Evolutionary conservation across 2,113 vertebrate species (phyloP).

Genomic region (Donacobius atricapilla): DNA sequence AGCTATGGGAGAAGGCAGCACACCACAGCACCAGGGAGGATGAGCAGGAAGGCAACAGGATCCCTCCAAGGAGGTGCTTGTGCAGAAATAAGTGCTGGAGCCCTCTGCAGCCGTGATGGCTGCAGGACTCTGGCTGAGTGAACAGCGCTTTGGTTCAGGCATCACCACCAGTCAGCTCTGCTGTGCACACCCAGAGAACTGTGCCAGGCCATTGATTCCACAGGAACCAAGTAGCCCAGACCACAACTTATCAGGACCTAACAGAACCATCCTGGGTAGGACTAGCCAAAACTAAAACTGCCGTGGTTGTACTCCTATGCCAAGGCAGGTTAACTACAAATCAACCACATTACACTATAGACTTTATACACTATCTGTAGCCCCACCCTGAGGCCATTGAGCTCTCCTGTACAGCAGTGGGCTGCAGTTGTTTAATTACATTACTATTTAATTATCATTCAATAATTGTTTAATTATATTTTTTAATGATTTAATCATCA

Average conservation of each 20-base stretch:
- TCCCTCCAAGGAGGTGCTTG: not conserved
- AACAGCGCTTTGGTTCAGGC: not conserved
- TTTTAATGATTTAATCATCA: not conserved
- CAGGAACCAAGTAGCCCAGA: not conserved
- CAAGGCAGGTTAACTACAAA: not conserved
- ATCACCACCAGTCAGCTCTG: not conserved
- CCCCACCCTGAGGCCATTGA: not conserved
- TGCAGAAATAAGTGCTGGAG: not conserved
- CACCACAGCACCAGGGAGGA: not conserved
- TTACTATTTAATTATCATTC: not conserved
- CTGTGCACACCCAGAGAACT: not conserved
- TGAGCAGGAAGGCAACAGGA: not conserved
- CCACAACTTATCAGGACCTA: not conserved
- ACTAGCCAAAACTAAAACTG: not conserved
- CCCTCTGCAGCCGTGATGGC: accelerated
- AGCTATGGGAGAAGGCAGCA: not conserved
- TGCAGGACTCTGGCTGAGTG: not conserved
- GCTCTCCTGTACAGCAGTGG: not conserved
- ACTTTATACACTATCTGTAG: too few relatives aligned
- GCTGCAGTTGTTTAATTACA: not conserved
- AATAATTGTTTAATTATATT: not conserved
- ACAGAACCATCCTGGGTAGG: not conserved
- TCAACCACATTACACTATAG: not conserved
- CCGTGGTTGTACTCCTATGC: not conserved
- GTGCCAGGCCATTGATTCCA: not conserved